phyloP scores from a whole-genome alignment of 2,797 vertebrate species.

The Fratercula arctica region DNA sequence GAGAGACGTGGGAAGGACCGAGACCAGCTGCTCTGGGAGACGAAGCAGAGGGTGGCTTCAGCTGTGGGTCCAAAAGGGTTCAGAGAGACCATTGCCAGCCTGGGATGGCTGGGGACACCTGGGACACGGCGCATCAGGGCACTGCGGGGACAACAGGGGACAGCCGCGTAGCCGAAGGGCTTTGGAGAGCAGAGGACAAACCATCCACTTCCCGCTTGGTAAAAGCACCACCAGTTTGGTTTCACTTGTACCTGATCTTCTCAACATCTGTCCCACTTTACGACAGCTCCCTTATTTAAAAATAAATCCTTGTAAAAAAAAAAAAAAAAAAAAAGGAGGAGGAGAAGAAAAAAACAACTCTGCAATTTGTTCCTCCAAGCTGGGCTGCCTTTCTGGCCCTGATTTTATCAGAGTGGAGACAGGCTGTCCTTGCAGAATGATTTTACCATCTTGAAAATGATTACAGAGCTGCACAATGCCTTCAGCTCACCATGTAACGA shows the following conservation, averaged over 20 bases:
- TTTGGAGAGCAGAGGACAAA: not conserved
- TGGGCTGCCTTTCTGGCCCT: slow-evolving; percentile 59
- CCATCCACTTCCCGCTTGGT: not conserved
- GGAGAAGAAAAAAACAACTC: not conserved
- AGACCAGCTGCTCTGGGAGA: not conserved
- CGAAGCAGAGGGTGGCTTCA: not conserved
- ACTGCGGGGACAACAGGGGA: not conserved
- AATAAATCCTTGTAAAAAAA: slow-evolving; percentile 1
- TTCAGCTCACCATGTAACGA: slow-evolving; percentile 28
- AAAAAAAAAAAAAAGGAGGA: fast-evolving
- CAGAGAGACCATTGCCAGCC: not conserved
- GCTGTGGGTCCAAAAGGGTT: not conserved
- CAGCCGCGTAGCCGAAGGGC: not conserved
- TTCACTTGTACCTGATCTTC: slow-evolving; percentile 22
- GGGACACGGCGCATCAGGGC: not conserved
- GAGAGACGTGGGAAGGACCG: not conserved
- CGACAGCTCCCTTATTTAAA: slow-evolving; percentile 43
- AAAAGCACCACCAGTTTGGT: not conserved
- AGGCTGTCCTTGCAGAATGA: slow-evolving; percentile 68
- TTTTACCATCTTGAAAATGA: slow-evolving; percentile 65
- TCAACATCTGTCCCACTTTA: slow-evolving; percentile 33
- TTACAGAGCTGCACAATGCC: slow-evolving; percentile 59
- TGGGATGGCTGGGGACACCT: not conserved
- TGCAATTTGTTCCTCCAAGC: slow-evolving; percentile 64
- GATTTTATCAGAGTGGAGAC: slow-evolving; percentile 68